These are phyloP conservation scores for Pipistrellus kuhlii DNA, from an alignment of 2,797 vertebrate species.

Conservation along the genomic window DNA sequence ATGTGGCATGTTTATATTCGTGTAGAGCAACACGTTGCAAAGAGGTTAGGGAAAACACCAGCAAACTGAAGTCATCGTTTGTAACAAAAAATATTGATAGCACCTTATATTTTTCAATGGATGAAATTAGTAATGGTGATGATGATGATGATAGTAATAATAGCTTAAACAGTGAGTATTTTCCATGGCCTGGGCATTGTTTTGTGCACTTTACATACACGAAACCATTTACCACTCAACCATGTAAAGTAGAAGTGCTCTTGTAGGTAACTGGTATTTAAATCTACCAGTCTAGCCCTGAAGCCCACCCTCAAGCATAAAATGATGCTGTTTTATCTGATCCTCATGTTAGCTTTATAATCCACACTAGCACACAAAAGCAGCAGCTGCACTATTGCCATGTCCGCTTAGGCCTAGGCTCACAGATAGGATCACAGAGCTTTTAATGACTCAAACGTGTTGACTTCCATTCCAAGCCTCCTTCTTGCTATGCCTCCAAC, in stretches of 20 bases:
- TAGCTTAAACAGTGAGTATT: neutral
- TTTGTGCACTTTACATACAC: neutral
- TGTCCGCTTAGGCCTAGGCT: neutral
- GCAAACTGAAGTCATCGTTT: neutral
- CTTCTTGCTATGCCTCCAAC: neutral
- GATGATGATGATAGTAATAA: neutral
- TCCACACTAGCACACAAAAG: neutral
- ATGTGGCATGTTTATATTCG: neutral
- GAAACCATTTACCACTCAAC: neutral
- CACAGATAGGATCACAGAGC: neutral
- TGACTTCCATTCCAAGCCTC: neutral
- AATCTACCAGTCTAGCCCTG: neutral
- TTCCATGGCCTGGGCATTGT: neutral
- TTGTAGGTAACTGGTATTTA: neutral
- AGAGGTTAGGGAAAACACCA: slow-evolving; percentile 22
- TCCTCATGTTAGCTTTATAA: neutral
- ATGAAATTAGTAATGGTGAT: neutral
- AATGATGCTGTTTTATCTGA: neutral
- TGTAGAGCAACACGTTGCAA: neutral
- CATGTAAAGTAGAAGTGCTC: neutral
- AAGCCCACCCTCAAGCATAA: neutral
- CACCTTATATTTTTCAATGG: neutral
- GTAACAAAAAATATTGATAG: neutral
- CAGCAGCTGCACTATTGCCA: neutral
- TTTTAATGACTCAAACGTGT: neutral